phyloP scores from a whole-genome alignment of 1,140 invertebrate genomes.

The Gonatopus flavifemur region DNA sequence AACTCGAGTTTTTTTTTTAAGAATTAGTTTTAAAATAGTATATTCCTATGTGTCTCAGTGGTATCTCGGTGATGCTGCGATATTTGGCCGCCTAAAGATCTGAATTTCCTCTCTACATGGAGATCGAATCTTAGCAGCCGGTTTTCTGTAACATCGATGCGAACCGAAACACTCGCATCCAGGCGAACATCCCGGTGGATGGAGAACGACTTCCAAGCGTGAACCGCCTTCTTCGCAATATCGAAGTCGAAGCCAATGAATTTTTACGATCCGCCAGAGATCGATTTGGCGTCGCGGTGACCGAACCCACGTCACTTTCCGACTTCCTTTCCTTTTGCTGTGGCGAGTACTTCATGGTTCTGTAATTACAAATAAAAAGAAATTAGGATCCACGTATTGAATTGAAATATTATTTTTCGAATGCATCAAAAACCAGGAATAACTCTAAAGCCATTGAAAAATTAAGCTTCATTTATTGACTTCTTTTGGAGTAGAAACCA shows the following conservation, averaged over 20 bases:
- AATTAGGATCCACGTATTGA: too few species aligned
- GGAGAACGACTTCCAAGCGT: slow-evolving; percentile 28
- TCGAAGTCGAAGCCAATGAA: slow-evolving; percentile 17
- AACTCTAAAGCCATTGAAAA: too few species aligned
- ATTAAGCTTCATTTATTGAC: too few species aligned
- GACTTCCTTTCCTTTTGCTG: slow-evolving; percentile 52
- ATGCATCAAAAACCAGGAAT: too few species aligned
- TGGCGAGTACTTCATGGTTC: slow-evolving; percentile 54
- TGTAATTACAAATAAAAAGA: too few species aligned
- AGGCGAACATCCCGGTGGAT: slow-evolving; percentile 51
- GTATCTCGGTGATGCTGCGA: slow-evolving; percentile 19
- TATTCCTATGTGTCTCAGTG: too few species aligned
- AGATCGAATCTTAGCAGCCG: slow-evolving; percentile 39
- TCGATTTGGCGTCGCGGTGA: slow-evolving; percentile 36
- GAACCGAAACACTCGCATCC: slow-evolving; percentile 54
- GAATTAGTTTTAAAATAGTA: too few species aligned
- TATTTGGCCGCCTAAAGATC: slow-evolving; percentile 25
- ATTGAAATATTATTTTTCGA: too few species aligned
- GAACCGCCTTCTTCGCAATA: slow-evolving; percentile 23
- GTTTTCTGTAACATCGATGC: slow-evolving; percentile 49
- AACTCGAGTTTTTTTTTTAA: too few species aligned
- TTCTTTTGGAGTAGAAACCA: too few species aligned
- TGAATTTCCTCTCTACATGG: slow-evolving; percentile 22
- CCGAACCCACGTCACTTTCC: slow-evolving; percentile 47
- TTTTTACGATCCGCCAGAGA: slow-evolving; percentile 17